These are phyloP conservation scores for Cataglyphis rosenhaueri DNA, from an alignment of 2,888 invertebrate genomes.

Conservation along the genomic window DNA sequence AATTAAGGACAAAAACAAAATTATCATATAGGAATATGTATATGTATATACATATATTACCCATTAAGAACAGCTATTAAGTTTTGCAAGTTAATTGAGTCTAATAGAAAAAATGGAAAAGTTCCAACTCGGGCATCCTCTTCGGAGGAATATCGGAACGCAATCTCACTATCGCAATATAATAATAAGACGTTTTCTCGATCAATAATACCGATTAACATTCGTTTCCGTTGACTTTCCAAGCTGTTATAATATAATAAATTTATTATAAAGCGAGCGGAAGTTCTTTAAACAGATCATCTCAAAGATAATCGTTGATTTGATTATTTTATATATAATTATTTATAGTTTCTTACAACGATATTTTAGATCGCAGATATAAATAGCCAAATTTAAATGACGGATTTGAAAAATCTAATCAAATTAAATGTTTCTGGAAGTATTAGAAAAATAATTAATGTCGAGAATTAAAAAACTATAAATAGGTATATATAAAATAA, in stretches of 20 bases:
- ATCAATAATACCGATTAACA: neutral
- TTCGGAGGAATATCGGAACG: neutral
- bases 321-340: neutral
- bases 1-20: constrained; percentile 42
- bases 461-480: no score
- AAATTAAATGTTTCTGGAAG: neutral
- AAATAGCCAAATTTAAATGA: neutral
- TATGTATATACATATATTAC: neutral
- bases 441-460: neutral
- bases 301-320: neutral
- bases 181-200: constrained; percentile 2
- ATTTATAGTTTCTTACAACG: neutral
- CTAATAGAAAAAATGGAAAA: neutral
- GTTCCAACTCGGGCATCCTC: neutral
- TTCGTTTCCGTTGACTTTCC: neutral
- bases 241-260: neutral
- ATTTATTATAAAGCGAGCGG: neutral
- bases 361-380: neutral
- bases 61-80: constrained; percentile 13
- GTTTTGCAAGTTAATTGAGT: constrained; percentile 2
- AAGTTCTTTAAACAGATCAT: neutral
- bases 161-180: neutral
- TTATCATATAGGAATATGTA: neutral
- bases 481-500: neutral
- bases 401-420: neutral